Evolutionary conservation across 2,797 vertebrate species (phyloP).

Genomic region (Eurystomus glaucurus): DNA sequence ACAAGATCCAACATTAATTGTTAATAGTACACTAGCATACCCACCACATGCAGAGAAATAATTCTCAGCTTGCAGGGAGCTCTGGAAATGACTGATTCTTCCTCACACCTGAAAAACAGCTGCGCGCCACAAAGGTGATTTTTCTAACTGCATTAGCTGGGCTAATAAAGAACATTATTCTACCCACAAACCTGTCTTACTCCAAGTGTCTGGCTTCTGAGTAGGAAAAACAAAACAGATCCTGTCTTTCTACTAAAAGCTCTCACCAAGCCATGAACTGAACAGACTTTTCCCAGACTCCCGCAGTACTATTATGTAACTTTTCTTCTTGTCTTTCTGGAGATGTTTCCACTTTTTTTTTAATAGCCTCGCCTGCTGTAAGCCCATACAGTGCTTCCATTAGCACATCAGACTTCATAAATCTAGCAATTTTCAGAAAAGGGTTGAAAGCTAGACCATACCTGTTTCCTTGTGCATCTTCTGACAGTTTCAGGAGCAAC

Average conservation of each 20-base stretch:
- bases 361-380: neutral
- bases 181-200: neutral
- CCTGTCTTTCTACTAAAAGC: neutral
- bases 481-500: conserved; percentile 73
- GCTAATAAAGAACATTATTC: neutral
- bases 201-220: neutral
- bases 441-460: neutral
- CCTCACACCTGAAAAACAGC: neutral
- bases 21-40: neutral
- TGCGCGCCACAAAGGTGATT: neutral
- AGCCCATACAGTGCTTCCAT: neutral
- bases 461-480: conserved; percentile 78
- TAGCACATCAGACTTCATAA: neutral
- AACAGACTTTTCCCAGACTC: neutral
- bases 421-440: neutral
- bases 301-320: neutral
- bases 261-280: neutral
- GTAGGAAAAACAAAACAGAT: neutral
- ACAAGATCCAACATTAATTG: neutral
- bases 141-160: neutral
- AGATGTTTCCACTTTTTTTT: neutral
- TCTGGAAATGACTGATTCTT: neutral
- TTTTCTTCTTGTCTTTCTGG: neutral
- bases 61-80: neutral
- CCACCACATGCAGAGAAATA: neutral